Conservation (phyloP, 2,113 vertebrate species). For the Hippopotamus amphibius region DNA sequence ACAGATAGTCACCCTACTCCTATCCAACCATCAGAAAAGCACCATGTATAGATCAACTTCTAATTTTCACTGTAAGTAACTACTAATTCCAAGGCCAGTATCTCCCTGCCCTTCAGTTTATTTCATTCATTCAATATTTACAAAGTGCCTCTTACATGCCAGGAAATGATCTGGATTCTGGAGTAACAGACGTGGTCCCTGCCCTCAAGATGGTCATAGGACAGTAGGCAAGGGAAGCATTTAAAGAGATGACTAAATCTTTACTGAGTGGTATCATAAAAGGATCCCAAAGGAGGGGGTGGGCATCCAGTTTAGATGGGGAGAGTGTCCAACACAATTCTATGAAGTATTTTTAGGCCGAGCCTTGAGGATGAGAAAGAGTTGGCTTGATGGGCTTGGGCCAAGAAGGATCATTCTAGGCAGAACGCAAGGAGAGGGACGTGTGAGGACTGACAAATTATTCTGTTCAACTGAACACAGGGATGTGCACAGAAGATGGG, state of each 20-base stretch:
- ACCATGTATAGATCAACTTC: neutral
- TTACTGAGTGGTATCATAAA: neutral
- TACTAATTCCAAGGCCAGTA: neutral
- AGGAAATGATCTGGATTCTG: neutral
- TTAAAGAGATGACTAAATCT: slow-evolving; percentile 32
- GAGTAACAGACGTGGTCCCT: neutral
- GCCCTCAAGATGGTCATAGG: neutral
- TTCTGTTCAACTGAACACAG: neutral
- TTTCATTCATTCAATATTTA: neutral
- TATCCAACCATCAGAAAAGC: neutral
- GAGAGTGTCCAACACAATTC: neutral
- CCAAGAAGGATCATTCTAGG: neutral
- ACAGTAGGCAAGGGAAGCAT: neutral
- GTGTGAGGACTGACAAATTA: neutral
- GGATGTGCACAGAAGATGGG: neutral
- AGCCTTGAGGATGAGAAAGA: neutral
- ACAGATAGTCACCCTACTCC: neutral
- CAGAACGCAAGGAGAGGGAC: neutral
- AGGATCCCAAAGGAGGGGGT: neutral
- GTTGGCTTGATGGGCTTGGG: neutral
- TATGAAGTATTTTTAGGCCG: neutral
- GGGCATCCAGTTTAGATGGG: neutral
- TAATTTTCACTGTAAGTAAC: neutral
- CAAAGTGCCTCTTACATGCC: neutral
- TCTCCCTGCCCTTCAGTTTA: neutral